Base-by-base conservation (phyloP, 2,888 invertebrate genomes). In the Melieria omissa region DNA sequence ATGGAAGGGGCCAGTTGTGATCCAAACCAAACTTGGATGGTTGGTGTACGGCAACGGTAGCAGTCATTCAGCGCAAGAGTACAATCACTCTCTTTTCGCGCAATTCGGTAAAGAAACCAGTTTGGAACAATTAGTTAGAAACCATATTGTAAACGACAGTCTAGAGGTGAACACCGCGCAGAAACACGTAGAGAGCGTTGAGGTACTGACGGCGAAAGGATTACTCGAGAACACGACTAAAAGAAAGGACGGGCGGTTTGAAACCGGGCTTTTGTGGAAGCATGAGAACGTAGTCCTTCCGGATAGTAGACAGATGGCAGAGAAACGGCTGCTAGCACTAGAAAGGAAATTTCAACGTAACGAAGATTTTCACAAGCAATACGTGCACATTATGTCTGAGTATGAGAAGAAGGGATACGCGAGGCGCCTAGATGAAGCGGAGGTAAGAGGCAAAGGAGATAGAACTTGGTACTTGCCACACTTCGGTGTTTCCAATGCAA, bases 391-490 rank as follows among this genome's bases (percentile, higher is more conserved):
- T 16, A 69, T 78, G 9, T 14, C 66, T 41, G 75, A 78, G 12
- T 78, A 75, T 41, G 44, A 76, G 10, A 60, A 47, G 5, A 77
- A 79, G 70, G 76, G 75, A 10, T 80, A 76, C 42, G 73, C 77
- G 0, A 71, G 76, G 14, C 71, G 73, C 58, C 65, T 76, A 12
- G 67, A 47, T 14, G 62, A 70, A 47, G 71, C 62, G 14, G 77
- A 80, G 71, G 12, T 73, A 16, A 0, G 10, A 1, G 4, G 10
- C 1, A 60, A 42, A 14, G 46, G n/a, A 2, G 10, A n/a, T 14
- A 62, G 66, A 12, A 78, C 70, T 3, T 81, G 80, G 80, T 81
- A 78, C 58, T 54, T 81, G 6, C 81, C 80, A 3, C 77, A 78
- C 14, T 78, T 78, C 60, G 75, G 74, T 2, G 74, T 76, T 0